Base-by-base conservation (phyloP, 2,113 vertebrate genomes). In the Ameiurus melas region DNA sequence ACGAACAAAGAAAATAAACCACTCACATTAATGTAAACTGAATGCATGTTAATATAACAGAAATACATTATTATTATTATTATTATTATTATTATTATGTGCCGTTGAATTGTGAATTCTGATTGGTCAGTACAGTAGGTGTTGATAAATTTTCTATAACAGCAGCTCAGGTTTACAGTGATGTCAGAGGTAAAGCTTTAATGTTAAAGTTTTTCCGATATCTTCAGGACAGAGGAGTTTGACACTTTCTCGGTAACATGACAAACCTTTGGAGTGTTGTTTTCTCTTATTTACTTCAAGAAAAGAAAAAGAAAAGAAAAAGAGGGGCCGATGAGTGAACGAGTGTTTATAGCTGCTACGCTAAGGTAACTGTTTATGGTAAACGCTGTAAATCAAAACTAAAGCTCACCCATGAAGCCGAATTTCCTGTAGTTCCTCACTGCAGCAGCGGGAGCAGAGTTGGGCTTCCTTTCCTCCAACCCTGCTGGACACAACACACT, bases 391-490 rank as follows among this genome's bases (percentile, higher is more conserved):
- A 70, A 75, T 22, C 19, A 27, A 14, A 5, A 77, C 4, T 47
- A 5, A n/a, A n/a, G 55, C 83, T 85, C 80, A 97, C 97, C 97
- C 87, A 94, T 94, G 85, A 96, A 96, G 85, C 93, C 95, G 86
- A 96, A 96, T 90, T 94, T 97, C 93, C 92, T 95, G 91, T 95
- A 92, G 68, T 83, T 93, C 14, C 87, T 93, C 0, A 85, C 85
- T 10, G 89, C 58, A 66, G 90, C 92, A 13, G 93, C 77, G 2
- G 95, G 92, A 27, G 94, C 90, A 1, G 93, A 89, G 60, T 90
- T 87, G 0, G 89, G 90, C 89, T 95, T 95, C 94, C 92, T 95
- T n/a, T 89, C 92, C 9, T 43, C 89, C 47, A 51, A 30, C 17
- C 19, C 55, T 20, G 89, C 10, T 47, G 80, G 1, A 85, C 3